A percentile compares a stretch with the other conserved stretches of the same genome.
These are phyloP conservation scores for Panthera tigris DNA, from an alignment of 2,113 vertebrate genomes.

Conservation along the genomic window DNA sequence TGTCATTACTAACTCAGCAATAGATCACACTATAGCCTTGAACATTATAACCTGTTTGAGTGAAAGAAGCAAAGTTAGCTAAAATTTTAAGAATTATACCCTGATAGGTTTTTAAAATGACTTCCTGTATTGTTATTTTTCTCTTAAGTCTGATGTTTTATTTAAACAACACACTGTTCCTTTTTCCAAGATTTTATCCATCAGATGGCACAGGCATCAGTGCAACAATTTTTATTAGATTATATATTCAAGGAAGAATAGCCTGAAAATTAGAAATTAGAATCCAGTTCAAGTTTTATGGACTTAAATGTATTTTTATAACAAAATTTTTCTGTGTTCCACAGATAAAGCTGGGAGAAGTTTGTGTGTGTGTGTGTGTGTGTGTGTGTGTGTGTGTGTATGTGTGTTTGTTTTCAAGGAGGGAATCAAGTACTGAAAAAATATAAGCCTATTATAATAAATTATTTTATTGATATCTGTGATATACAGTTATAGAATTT, in stretches of 20 bases:
- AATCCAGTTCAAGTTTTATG: constrained; percentile 16
- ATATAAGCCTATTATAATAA: background rate
- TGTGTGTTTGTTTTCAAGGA: background rate
- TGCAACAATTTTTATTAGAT: background rate
- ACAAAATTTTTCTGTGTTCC: background rate
- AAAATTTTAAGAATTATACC: constrained; percentile 63
- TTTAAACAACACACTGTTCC: background rate
- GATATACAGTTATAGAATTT: background rate
- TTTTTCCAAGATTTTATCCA: background rate
- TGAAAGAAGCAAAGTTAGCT: constrained; percentile 62
- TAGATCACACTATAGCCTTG: constrained; percentile 73
- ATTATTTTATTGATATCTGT: background rate
- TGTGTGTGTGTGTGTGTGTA: background rate
- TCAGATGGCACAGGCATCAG: background rate
- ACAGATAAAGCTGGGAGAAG: background rate
- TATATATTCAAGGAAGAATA: constrained; percentile 1
- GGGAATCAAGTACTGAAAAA: background rate
- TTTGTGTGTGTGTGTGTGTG: background rate
- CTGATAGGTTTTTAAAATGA: constrained; percentile 44
- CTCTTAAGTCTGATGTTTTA: background rate
- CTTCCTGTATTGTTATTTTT: constrained; percentile 13
- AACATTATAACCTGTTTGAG: constrained; percentile 67
- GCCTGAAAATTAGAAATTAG: background rate
- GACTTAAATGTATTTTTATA: background rate
- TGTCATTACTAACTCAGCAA: constrained; percentile 74